phyloP scores from a whole-genome alignment of 2,113 vertebrate genomes.

The Mormyrus iriodes region DNA sequence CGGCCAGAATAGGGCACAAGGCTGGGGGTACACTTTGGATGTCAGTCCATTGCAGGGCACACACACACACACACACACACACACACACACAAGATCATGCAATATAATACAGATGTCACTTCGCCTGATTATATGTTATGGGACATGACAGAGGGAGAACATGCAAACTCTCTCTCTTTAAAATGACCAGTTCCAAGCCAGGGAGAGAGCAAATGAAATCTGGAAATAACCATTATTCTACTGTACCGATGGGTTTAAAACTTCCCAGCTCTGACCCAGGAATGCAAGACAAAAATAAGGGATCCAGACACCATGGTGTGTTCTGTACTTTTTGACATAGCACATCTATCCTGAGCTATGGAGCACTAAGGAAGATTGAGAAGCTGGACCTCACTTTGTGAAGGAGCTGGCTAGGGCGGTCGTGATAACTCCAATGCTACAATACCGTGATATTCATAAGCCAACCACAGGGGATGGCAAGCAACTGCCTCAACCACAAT shows the following conservation, averaged over 20 bases:
- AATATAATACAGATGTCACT: too few relatives aligned
- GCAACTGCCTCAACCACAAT: too few relatives aligned
- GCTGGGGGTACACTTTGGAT: too few relatives aligned
- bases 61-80: too few relatives aligned
- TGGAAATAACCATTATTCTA: neutral
- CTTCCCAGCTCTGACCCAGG: neutral
- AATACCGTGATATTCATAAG: too few relatives aligned
- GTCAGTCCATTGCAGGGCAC: too few relatives aligned
- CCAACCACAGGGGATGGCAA: too few relatives aligned
- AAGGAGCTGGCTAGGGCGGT: neutral
- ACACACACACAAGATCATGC: too few relatives aligned
- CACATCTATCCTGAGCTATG: neutral
- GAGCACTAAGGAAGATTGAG: neutral
- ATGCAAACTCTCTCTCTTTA: neutral
- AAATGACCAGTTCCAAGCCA: neutral
- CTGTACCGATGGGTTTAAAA: too few relatives aligned
- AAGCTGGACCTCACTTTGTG: neutral
- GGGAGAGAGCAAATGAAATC: neutral
- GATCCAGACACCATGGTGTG: neutral
- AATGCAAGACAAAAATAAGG: neutral
- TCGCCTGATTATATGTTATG: too few relatives aligned
- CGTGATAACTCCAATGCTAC: too few relatives aligned
- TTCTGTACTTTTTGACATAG: neutral
- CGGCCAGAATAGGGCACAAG: too few relatives aligned
- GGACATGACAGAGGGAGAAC: neutral